Base-by-base conservation (phyloP, 2,888 invertebrate species). In the Orthonevra nobilis region DNA sequence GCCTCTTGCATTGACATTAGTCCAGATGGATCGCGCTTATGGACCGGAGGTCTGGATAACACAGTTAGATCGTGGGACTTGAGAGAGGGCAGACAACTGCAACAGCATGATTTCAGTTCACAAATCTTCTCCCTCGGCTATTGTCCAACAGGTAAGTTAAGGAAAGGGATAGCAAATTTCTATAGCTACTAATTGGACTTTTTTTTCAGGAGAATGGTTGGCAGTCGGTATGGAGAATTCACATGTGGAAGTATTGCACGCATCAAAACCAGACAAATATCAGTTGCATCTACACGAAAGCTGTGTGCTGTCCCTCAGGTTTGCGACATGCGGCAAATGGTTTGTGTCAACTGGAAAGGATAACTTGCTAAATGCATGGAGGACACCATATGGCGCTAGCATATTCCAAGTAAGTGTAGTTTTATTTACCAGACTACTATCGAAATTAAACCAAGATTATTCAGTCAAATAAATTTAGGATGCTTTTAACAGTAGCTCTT, bases 301-400 rank as follows among this genome's bases (percentile, higher is more conserved):
- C 83, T 99, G 98, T 89, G 99, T 99, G 34, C 91, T 99, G 70
- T 97, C 98, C 81, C 91, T 99, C 81, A 93, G 96, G 88, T 99
- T 98, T 90, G 98, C 99, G 48, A 94, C 96, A 54, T 94, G 95
- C 87, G 98, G 98, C 85, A 98, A 98, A 90, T 99, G 98, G 98
- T 99, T 99, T 90, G 97, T 98, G 82, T 97, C 96, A 82, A 98
- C 98, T n/a, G 98, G 98, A 83, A 98, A 98, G 90, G 99, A 99
- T 89, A 98, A 98, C 90, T 91, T 97, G 86, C 92, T 99, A 61
- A 98, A 99, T 89, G 97, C 97, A 32, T 99, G 98, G 98, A 92
- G 98, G 86, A 97, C 98, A 85, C 99, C 99, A 0, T 98, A 98
- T 87, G 98, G 98, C 82, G 97, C 98, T 83, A 97, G 96, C 86